Evolutionary conservation across 2,888 invertebrate genomes (phyloP).

Genomic region (Ectropis crepuscularia): DNA sequence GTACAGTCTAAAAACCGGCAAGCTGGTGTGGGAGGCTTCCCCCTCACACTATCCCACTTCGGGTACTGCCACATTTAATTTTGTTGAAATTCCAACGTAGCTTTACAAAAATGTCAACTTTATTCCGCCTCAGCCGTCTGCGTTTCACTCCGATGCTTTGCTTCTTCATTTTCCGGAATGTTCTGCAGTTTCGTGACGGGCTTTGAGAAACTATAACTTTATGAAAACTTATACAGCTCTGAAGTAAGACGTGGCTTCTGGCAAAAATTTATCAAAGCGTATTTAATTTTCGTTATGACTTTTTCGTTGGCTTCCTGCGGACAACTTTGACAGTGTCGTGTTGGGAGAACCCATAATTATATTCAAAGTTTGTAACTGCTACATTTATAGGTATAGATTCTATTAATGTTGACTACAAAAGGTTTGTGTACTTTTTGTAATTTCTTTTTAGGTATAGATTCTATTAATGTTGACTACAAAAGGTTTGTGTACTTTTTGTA

Average conservation of each 20-base stretch:
- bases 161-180: constrained; percentile 82
- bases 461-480: too few relatives aligned
- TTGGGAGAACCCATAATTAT: constrained; percentile 17
- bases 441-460: background rate
- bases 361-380: background rate
- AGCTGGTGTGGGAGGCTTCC: constrained; percentile 35
- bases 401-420: too few relatives aligned
- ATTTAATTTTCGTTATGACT: constrained; percentile 83
- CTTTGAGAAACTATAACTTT: constrained; percentile 84
- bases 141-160: constrained; percentile 78
- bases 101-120: constrained; percentile 85
- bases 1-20: constrained; percentile 51
- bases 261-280: constrained; percentile 81
- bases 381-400: background rate
- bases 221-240: constrained; percentile 78
- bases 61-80: constrained; percentile 84
- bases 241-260: constrained; percentile 79
- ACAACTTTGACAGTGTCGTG: constrained; percentile 23
- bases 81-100: constrained; percentile 83
- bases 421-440: too few relatives aligned
- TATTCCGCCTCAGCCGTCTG: constrained; percentile 81
- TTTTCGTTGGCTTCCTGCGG: constrained; percentile 53
- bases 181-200: constrained; percentile 78
- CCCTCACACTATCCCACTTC: constrained; percentile 80
- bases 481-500: too few relatives aligned